phyloP scores from a whole-genome alignment of 2,888 invertebrate species.

The Andrena hattorfiana region DNA sequence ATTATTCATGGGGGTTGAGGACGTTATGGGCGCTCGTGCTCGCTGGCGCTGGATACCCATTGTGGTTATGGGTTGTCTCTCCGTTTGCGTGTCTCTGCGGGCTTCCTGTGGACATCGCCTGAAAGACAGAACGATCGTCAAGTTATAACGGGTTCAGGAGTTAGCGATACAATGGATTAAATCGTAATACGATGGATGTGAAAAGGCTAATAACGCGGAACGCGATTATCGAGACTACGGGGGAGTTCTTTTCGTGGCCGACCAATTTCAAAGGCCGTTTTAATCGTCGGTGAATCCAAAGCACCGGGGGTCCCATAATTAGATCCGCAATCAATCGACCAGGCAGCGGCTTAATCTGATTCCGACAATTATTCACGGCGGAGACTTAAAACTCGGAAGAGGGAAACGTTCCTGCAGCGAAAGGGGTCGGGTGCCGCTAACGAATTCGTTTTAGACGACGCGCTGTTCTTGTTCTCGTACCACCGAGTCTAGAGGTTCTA shows the following conservation, averaged over 20 bases:
- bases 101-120: conserved; percentile 78
- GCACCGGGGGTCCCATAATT: conserved; percentile 35
- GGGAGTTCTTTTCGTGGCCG: neutral
- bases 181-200: neutral
- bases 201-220: neutral
- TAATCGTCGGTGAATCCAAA: neutral
- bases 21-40: conserved; percentile 80
- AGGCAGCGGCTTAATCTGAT: conserved; percentile 65
- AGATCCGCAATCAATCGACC: conserved; percentile 64
- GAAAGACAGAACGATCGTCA: conserved; percentile 59
- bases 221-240: neutral
- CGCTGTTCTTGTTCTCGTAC: conserved; percentile 39
- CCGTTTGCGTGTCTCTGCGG: conserved; percentile 81
- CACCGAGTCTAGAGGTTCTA: conserved; percentile 33
- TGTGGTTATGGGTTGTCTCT: conserved; percentile 81
- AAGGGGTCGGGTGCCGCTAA: conserved; percentile 69
- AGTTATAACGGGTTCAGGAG: conserved; percentile 15
- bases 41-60: conserved; percentile 81
- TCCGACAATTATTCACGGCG: conserved; percentile 70
- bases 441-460: conserved; percentile 71
- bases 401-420: conserved; percentile 17
- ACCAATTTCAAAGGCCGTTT: conserved; percentile 7
- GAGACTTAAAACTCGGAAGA: conserved; percentile 60
- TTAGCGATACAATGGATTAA: neutral
- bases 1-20: conserved; percentile 82